phyloP scores from a whole-genome alignment of 2,888 invertebrate species.

The Leptinotarsa haldemani region DNA sequence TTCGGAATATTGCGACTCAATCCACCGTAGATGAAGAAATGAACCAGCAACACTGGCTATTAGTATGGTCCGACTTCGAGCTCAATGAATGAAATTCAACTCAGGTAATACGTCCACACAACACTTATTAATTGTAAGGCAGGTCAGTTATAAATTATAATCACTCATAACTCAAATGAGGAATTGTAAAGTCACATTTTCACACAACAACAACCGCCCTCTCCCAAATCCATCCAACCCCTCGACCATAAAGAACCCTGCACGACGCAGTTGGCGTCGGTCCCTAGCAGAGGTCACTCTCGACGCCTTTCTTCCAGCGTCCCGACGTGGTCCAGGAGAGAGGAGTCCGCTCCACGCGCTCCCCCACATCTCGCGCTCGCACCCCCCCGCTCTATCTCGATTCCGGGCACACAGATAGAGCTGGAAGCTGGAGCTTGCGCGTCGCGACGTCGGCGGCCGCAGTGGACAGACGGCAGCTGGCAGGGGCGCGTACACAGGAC shows the following conservation, averaged over 20 bases:
- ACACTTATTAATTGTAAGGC: too few relatives aligned
- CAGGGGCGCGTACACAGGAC: constrained; percentile 57
- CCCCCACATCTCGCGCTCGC: not conserved
- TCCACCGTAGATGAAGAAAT: too few relatives aligned
- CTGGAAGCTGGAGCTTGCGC: constrained; percentile 63
- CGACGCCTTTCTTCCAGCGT: not conserved
- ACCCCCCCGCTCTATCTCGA: constrained; percentile 35
- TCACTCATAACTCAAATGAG: too few relatives aligned
- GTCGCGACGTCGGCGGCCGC: constrained; percentile 59
- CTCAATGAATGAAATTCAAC: too few relatives aligned
- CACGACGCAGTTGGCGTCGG: not conserved
- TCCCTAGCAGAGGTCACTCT: constrained; percentile 15
- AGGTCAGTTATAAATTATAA: too few relatives aligned
- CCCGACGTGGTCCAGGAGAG: constrained; percentile 2
- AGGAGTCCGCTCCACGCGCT: not conserved
- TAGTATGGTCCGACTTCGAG: too few relatives aligned
- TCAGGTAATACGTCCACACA: too few relatives aligned
- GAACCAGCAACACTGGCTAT: too few relatives aligned
- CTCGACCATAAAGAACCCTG: not conserved
- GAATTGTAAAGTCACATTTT: too few relatives aligned
- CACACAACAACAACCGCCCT: too few relatives aligned
- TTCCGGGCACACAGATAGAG: constrained; percentile 61
- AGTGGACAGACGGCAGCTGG: constrained; percentile 63
- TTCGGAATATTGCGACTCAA: too few relatives aligned
- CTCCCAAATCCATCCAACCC: too few relatives aligned